Base-by-base conservation (phyloP, 2,797 vertebrate genomes). In the Cryptoblepharus egeriae region DNA sequence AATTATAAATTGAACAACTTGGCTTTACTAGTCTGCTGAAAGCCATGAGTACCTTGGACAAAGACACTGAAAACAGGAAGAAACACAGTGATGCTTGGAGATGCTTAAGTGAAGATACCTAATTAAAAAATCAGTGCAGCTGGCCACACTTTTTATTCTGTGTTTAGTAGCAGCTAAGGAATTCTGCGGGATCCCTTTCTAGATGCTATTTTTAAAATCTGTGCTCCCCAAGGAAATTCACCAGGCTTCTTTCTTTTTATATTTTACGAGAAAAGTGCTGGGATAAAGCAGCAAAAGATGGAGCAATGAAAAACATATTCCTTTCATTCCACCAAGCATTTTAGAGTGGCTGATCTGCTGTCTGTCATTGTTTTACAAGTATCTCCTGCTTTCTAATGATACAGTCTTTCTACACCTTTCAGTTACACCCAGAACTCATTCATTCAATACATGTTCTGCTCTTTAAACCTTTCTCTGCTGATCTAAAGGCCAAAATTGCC, bases 1-100 rank as follows among this genome's bases (percentile, higher is more conserved):
- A 86, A 79, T 73, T 57, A 80, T 71, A 80, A 61, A 71, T 35
- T 28, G 58, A 7, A 80, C n/a, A 28, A 9, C 9, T 75, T 80
- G 60, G n/a, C n/a, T 74, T 57, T 42, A 1, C 18, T 39, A 4
- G 5, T 72, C 74, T 85, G 24, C 30, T 69, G 28, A 24, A 2
- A 68, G 3, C 0, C n/a, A 15, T 52, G 49, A 52, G 15, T 52
- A 52, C 49, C 49, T 49, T 75, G 49, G 79, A 8, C 20, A 79
- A 75, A 77, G 78, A 0, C 20, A 80, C 16, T 42, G 37, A 12
- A 11, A 83, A 64, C 6, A 9, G 11, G 13, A 71, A 76, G 69
- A 86, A 65, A 7, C 28, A 64, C 26, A 3, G n/a, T 35, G 32
- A 52, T 52, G 16, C 20, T 28, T 16, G 37, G 22, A 18, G 20